phyloP scores from a whole-genome alignment of 1,140 invertebrate genomes.

The Drosophila elegans region DNA sequence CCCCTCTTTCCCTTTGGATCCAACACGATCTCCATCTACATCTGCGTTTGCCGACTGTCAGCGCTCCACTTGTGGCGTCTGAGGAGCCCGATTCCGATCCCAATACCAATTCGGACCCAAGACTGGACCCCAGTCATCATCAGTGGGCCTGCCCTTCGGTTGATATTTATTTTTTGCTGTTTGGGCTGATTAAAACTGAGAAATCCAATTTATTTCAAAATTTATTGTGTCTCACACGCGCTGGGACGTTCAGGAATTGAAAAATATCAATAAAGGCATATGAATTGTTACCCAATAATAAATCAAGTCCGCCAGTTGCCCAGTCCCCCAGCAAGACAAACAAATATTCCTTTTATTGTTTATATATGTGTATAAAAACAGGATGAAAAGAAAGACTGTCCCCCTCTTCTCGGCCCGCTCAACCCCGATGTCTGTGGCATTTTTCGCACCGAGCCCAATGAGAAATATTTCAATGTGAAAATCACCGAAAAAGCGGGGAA shows the following conservation, averaged over 20 bases:
- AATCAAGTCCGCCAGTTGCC: conserved; percentile 58
- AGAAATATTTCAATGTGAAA: conserved; percentile 79
- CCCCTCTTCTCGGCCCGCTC: neutral
- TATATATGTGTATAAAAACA: conserved; percentile 50
- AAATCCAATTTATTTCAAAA: conserved; percentile 83
- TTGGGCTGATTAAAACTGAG: conserved; percentile 80
- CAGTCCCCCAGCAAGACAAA: conserved; percentile 48
- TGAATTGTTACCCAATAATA: conserved; percentile 82
- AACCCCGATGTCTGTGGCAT: conserved; percentile 51
- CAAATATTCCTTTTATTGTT: conserved; percentile 80
- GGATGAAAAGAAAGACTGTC: conserved; percentile 20
- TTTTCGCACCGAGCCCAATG: conserved; percentile 72
- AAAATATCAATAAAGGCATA: conserved; percentile 83
- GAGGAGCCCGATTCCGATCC: conserved; percentile 24
- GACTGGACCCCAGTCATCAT: conserved; percentile 28
- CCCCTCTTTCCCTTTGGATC: conserved; percentile 4
- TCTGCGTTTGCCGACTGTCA: conserved; percentile 56
- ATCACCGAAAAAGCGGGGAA: conserved; percentile 73
- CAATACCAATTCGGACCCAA: conserved; percentile 2
- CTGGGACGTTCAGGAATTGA: conserved; percentile 78
- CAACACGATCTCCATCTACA: conserved; percentile 46
- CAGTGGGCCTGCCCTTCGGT: conserved; percentile 67
- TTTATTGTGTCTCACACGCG: conserved; percentile 81
- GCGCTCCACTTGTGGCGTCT: conserved; percentile 69
- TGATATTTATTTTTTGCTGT: conserved; percentile 56